Conservation (phyloP, 2,888 invertebrate species). For the Conops quadrifasciatus region DNA sequence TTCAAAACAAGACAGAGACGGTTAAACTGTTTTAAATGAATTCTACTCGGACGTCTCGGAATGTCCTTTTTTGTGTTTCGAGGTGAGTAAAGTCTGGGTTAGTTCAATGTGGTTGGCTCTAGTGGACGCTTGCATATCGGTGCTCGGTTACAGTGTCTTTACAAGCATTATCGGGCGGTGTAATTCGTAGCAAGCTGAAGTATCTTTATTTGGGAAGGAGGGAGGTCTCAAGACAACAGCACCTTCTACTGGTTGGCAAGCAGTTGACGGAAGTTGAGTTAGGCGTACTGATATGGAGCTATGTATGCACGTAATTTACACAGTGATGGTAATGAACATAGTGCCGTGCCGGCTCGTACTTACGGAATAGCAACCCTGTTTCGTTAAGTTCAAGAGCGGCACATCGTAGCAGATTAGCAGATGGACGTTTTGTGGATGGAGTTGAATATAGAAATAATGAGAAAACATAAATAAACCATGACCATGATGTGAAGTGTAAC, state of each 20-base stretch:
- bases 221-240: not conserved
- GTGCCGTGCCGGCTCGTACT: constrained; percentile 46
- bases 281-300: constrained; percentile 8
- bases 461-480: constrained; percentile 15
- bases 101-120: no score
- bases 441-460: constrained; percentile 29
- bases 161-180: not conserved
- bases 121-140: no score
- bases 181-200: not conserved
- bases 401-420: not conserved
- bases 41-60: no score
- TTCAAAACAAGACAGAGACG: no score
- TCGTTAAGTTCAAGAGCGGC: constrained; percentile 19
- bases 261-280: not conserved
- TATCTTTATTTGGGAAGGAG: no score
- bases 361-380: constrained; percentile 59
- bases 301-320: no score
- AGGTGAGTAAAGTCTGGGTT: no score
- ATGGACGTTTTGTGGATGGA: constrained; percentile 2
- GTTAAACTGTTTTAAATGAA: no score
- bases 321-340: constrained; percentile 37
- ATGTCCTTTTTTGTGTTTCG: no score
- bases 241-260: not conserved
- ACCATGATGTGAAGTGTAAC: not conserved
- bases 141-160: no score